Conservation (phyloP, 2,888 invertebrate species). For the Eristalis intricaria region DNA sequence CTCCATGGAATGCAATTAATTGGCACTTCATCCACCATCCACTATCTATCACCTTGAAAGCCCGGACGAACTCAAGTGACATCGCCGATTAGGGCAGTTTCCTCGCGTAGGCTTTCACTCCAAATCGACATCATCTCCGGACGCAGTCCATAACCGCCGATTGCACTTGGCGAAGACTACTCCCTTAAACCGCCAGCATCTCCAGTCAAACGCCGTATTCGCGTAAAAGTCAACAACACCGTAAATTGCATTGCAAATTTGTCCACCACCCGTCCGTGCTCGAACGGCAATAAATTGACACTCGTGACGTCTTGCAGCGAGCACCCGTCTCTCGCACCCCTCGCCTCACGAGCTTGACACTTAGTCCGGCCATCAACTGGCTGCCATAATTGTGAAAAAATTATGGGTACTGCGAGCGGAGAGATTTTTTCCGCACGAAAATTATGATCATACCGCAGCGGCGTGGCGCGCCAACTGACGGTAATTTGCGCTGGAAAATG, state of each 20-base stretch:
- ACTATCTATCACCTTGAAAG: background rate
- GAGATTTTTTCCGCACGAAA: constrained; percentile 40
- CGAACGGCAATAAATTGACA: constrained; percentile 42
- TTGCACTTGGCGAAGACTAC: background rate
- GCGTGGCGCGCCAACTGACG: background rate
- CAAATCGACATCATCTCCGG: no score
- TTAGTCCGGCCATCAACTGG: constrained; percentile 24
- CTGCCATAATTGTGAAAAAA: constrained; percentile 54
- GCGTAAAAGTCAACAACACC: constrained; percentile 30
- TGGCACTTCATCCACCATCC: background rate
- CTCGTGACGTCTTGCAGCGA: constrained; percentile 41
- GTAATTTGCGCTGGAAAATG: constrained; percentile 36
- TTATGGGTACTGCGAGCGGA: constrained; percentile 22
- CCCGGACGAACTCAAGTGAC: background rate
- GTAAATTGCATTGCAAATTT: constrained; percentile 46
- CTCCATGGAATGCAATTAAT: background rate
- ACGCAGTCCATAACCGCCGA: background rate
- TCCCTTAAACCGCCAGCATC: background rate
- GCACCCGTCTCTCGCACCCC: background rate
- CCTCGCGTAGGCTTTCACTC: background rate
- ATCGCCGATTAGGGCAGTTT: background rate
- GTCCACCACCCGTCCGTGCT: constrained; percentile 14
- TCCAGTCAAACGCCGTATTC: constrained; percentile 36
- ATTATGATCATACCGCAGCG: constrained; percentile 8
- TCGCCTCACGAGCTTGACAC: constrained; percentile 11